Percentiles rank a stretch among this genome's conserved stretches.
Conservation (phyloP, 1,140 invertebrate species). For the Sminthurides bifidus region DNA sequence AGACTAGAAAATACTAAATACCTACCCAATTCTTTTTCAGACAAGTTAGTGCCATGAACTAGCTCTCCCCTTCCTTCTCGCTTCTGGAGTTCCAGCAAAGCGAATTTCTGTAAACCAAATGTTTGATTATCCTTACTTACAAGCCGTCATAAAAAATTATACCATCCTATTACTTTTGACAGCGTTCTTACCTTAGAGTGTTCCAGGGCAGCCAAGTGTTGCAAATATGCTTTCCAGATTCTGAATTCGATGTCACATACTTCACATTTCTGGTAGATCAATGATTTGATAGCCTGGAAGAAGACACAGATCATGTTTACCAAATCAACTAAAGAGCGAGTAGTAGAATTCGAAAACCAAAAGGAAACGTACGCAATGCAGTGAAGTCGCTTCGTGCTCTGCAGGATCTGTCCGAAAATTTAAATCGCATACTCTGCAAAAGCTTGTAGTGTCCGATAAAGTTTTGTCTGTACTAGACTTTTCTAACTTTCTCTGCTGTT, state of each 20-base stretch:
- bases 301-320: not conserved
- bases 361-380: conserved; percentile 26
- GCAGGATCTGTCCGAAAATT: conserved; percentile 30
- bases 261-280: conserved; percentile 26
- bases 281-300: conserved; percentile 26
- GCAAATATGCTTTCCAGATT: conserved; percentile 31
- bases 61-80: conserved; percentile 18
- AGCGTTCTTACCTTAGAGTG: conserved; percentile 22
- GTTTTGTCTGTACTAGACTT: conserved; percentile 23
- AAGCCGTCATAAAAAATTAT: not conserved
- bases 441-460: conserved; percentile 25
- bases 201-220: conserved; percentile 28
- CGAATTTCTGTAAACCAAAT: conserved; percentile 16
- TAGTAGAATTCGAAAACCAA: not conserved
- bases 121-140: not conserved
- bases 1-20: not conserved
- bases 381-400: conserved; percentile 27
- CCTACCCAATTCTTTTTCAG: conserved; percentile 26
- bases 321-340: not conserved
- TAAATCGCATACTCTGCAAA: conserved; percentile 30
- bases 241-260: conserved; percentile 29
- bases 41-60: conserved; percentile 28
- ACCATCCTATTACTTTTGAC: not conserved
- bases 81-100: conserved; percentile 26
- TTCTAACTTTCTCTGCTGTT: conserved; percentile 27